phyloP scores from a whole-genome alignment of 2,888 invertebrate genomes.

The Celastrina argiolus region DNA sequence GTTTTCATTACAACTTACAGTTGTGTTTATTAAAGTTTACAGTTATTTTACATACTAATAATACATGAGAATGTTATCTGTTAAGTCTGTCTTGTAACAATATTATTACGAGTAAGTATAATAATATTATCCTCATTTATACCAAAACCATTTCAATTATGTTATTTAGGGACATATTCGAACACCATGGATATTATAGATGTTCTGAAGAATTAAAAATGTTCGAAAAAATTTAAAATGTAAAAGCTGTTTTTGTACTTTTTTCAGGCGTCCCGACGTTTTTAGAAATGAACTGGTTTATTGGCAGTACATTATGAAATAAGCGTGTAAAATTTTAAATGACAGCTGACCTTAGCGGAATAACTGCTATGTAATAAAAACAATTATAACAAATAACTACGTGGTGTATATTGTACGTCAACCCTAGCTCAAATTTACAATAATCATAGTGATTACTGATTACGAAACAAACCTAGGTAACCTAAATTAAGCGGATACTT shows the following conservation, averaged over 20 bases:
- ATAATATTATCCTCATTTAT: neutral
- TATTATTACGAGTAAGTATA: neutral
- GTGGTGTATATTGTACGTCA: neutral
- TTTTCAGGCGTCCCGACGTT: no score
- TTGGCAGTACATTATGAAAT: no score
- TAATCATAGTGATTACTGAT: conserved; percentile 15
- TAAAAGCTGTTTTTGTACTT: no score
- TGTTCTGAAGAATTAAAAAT: no score
- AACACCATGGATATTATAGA: no score
- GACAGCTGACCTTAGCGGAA: neutral
- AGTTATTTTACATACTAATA: neutral
- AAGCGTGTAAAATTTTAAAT: neutral
- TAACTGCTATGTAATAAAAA: neutral
- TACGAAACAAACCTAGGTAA: conserved; percentile 14
- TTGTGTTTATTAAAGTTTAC: neutral
- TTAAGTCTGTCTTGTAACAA: neutral
- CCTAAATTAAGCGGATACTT: conserved; percentile 3
- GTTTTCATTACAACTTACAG: neutral
- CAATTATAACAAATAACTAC: neutral
- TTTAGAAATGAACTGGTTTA: no score
- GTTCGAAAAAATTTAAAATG: no score
- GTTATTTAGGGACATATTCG: no score
- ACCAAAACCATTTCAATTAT: neutral
- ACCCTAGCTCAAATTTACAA: neutral
- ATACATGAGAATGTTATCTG: neutral